Base-by-base conservation (phyloP, 2,888 invertebrate genomes). In the Campoplex nolae region DNA sequence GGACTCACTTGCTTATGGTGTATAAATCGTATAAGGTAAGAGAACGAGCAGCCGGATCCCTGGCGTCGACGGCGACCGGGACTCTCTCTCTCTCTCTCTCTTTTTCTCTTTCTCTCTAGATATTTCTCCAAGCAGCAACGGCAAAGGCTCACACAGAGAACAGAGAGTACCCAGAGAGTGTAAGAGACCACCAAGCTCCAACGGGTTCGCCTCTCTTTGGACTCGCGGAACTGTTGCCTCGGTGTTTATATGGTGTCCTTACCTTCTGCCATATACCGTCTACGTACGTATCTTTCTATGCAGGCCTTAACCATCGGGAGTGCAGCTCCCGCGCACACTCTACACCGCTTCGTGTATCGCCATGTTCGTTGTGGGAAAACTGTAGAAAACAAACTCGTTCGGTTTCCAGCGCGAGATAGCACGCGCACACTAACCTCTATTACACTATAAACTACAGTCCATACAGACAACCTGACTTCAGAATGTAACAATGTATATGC, bases 361-460 rank as follows among this genome's bases (percentile, higher is more conserved):
- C 93, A 91, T 93, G 91, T 91, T 92, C 90, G 90, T 91, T 93
- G 92, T 92, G 93, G 93, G 93, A 93, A 93, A 93, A 93, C 92
- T 87, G 92, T 93, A 93, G 93, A 93, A 94, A 93, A 93, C 93
- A 93, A 93, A 93, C 94, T 93, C 92, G 93, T 92, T 91, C 89
- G 77, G 84, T 84, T 86, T 77, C 77, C 84, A 80, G 65, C 54
- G 28, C 65, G 56, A 38, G 45, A 68, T 54, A 65, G 67, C 78
- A 38, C 78, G 73, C 67, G 73, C 84, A 75, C 71, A 78, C 84
- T 68, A 83, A 82, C 58, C 65, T 73, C 77, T 73, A 82, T 85
- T 77, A 74, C 83, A 67, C 80, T 87, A 83, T 67, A 83, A 76
- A 73, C 70, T 83, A 28, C 71, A 42, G 67, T 51, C 38, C 65